Conservation (phyloP, 1,140 invertebrate genomes). For the Megathymus violae region DNA sequence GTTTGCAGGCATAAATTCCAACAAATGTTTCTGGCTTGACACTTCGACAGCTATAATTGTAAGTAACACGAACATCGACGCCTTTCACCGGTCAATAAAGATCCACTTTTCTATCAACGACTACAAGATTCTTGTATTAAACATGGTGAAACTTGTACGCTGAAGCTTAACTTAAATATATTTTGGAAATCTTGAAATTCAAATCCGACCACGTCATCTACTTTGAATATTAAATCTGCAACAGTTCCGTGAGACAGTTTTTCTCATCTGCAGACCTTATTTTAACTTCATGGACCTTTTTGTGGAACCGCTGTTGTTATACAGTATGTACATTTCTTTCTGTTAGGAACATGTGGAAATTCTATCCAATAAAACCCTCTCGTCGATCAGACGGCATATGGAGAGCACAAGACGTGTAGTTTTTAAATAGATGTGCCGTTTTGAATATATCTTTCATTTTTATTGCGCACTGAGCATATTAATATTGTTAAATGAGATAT, state of each 20-base stretch:
- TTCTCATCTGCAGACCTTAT: not conserved
- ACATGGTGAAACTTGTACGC: conserved; percentile 43
- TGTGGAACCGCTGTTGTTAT: too few species aligned
- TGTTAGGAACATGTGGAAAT: too few species aligned
- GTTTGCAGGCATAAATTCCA: conserved; percentile 56
- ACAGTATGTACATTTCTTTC: too few species aligned
- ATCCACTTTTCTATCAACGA: conserved; percentile 69
- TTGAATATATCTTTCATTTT: too few species aligned
- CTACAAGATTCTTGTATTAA: conserved; percentile 42
- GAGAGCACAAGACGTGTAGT: too few species aligned
- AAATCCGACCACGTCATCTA: not conserved
- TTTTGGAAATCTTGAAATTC: conserved; percentile 26
- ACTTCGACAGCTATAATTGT: conserved; percentile 49
- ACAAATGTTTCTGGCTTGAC: conserved; percentile 52
- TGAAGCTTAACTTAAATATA: conserved; percentile 39
- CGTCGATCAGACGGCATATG: too few species aligned
- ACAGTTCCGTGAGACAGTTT: not conserved
- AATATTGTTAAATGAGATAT: too few species aligned
- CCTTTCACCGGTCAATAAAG: conserved; percentile 73
- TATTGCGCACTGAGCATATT: too few species aligned
- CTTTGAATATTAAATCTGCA: not conserved
- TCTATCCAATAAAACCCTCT: too few species aligned
- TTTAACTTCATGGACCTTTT: too few species aligned
- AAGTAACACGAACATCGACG: conserved; percentile 55
- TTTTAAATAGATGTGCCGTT: too few species aligned